Conservation (phyloP, 1,140 invertebrate species). For the Stegodyphus mimosarum region DNA sequence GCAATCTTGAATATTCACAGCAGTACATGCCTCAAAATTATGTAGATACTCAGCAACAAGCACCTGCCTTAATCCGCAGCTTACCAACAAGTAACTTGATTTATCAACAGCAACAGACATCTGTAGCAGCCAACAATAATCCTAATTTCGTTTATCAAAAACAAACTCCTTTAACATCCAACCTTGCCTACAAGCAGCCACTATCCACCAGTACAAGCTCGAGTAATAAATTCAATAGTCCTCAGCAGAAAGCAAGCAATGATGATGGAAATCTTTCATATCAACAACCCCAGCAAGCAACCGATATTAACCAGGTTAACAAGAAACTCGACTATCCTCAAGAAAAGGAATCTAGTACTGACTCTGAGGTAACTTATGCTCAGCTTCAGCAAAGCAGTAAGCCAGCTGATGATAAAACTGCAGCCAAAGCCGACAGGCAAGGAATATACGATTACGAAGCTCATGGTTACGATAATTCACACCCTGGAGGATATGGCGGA, state of each 20-base stretch:
- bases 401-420: background rate
- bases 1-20: background rate
- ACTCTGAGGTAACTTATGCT: background rate
- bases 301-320: no score
- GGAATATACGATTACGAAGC: slow-evolving; percentile 33
- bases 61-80: no score
- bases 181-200: no score
- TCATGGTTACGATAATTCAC: slow-evolving; percentile 2
- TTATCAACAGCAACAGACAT: background rate
- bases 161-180: no score
- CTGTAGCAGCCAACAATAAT: no score
- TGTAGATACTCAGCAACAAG: no score
- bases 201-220: no score
- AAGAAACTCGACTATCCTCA: background rate
- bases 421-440: slow-evolving; percentile 30
- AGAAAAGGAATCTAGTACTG: background rate
- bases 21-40: background rate
- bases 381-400: no score
- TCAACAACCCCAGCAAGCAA: background rate
- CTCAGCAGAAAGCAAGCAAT: background rate
- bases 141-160: no score
- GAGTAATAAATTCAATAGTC: no score
- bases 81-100: background rate
- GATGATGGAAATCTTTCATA: background rate
- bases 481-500: background rate